phyloP scores from a whole-genome alignment of 2,888 invertebrate genomes.

The Cephonodes hylas region DNA sequence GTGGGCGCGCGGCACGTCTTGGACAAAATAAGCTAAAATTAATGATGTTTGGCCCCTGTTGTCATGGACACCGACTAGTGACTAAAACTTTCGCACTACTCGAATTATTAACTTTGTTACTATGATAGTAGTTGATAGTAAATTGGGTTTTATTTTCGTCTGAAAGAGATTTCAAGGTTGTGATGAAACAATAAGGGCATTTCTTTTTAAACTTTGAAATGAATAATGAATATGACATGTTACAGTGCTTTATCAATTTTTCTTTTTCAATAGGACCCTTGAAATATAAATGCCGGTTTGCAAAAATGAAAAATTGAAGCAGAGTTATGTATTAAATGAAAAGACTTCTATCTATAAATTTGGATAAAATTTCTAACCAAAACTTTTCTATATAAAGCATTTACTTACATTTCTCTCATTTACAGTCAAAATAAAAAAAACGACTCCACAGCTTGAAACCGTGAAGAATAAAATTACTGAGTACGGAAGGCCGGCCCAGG shows the following conservation, averaged over 20 bases:
- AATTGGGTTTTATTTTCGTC: not conserved
- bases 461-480: not conserved
- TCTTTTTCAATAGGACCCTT: too few species aligned
- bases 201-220: too few species aligned
- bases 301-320: too few species aligned
- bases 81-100: constrained; percentile 2
- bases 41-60: constrained; percentile 29
- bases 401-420: not conserved
- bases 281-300: too few species aligned
- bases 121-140: too few species aligned
- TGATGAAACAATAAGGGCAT: too few species aligned
- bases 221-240: too few species aligned
- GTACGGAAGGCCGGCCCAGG: not conserved
- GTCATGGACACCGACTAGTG: not conserved
- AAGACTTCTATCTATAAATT: not conserved
- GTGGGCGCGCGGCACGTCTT: constrained; percentile 23
- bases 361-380: too few species aligned
- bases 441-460: too few species aligned
- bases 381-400: too few species aligned
- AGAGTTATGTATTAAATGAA: too few species aligned
- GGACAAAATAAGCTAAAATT: constrained; percentile 35
- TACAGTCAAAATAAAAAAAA: not conserved
- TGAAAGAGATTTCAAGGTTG: not conserved
- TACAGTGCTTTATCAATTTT: too few species aligned
- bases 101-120: not conserved